Percentiles rank a stretch among this genome's conserved stretches.
Conservation (phyloP, 2,113 vertebrate species). For the Haplotaxodon microlepis region DNA sequence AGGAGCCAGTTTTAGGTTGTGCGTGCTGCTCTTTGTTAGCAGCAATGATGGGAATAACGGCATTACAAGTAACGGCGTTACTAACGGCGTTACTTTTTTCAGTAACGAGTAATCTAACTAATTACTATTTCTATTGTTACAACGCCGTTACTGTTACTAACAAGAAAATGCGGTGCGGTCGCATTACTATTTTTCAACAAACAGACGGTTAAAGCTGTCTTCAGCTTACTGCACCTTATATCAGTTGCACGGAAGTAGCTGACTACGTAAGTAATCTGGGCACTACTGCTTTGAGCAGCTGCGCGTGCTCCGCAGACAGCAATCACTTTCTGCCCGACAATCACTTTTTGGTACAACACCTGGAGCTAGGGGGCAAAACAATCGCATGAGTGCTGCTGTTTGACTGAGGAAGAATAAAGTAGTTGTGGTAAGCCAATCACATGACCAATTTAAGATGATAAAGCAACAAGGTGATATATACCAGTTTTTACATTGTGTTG, state of each 20-base stretch:
- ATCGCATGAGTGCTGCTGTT: neutral
- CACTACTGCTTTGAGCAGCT: neutral
- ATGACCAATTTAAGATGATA: neutral
- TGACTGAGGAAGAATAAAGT: neutral
- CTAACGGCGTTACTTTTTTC: neutral
- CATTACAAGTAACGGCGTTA: neutral
- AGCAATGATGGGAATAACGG: neutral
- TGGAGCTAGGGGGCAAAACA: neutral
- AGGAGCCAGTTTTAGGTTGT: neutral
- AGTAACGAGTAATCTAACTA: neutral
- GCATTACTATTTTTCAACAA: neutral
- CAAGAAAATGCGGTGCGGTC: neutral
- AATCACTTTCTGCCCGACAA: neutral
- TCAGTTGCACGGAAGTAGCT: neutral
- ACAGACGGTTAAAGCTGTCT: neutral
- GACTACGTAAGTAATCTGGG: neutral
- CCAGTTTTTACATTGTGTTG: too few relatives aligned
- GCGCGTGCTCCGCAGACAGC: rapidly evolving
- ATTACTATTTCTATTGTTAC: neutral
- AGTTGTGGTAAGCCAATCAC: neutral
- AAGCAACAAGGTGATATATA: neutral
- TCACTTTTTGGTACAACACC: neutral
- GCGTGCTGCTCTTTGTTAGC: neutral
- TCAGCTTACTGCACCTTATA: neutral
- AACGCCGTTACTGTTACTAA: neutral